phyloP scores from a whole-genome alignment of 2,113 vertebrate species.

The Thunnus thynnus region DNA sequence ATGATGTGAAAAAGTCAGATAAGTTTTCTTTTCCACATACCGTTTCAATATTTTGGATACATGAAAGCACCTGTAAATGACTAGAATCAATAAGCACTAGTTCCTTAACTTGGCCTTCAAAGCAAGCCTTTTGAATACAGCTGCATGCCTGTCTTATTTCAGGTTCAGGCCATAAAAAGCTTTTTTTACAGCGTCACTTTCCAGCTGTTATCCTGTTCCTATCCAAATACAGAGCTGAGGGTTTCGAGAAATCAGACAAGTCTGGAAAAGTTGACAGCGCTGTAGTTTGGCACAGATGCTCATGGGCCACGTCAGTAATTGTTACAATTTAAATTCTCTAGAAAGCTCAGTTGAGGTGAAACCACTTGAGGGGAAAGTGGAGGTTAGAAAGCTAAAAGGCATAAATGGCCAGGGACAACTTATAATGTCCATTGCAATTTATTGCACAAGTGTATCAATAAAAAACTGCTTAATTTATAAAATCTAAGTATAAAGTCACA shows the following conservation, averaged over 20 bases:
- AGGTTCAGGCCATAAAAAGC: conserved; percentile 50
- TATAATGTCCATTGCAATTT: not conserved
- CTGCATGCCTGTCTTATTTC: conserved; percentile 49
- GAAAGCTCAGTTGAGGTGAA: conserved; percentile 41
- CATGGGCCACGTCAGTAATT: conserved; percentile 31
- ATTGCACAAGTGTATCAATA: not conserved
- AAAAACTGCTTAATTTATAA: not conserved
- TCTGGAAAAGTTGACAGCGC: conserved; percentile 58
- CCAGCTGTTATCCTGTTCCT: conserved; percentile 67
- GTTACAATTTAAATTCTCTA: conserved; percentile 41
- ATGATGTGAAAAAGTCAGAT: not conserved
- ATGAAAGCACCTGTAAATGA: conserved; percentile 15
- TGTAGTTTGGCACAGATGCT: conserved; percentile 38
- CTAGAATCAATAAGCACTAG: conserved; percentile 6
- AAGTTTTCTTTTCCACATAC: not conserved
- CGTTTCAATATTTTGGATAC: conserved; percentile 5
- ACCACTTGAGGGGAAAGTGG: conserved; percentile 24
- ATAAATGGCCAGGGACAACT: not conserved
- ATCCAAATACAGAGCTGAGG: conserved; percentile 70
- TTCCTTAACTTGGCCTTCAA: conserved; percentile 25
- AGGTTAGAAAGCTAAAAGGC: conserved; percentile 37
- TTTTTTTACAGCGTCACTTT: conserved; percentile 60
- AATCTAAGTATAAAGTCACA: not conserved
- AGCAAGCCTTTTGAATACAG: conserved; percentile 44
- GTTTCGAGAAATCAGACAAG: conserved; percentile 54